These are phyloP conservation scores for Spizella passerina DNA, from an alignment of 2,797 vertebrate species.

Conservation along the genomic window DNA sequence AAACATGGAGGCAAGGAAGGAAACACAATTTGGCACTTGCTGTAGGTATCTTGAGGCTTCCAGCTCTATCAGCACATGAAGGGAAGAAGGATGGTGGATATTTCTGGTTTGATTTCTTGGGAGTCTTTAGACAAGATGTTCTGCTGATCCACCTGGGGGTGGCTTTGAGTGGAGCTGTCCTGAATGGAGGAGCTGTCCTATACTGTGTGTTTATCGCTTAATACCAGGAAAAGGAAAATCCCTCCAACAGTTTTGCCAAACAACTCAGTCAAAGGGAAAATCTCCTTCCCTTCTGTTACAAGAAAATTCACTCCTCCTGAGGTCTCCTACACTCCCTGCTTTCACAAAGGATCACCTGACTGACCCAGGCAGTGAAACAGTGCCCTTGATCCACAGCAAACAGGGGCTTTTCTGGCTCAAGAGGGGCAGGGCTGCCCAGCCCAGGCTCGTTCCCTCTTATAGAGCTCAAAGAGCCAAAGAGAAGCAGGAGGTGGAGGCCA, in stretches of 20 bases:
- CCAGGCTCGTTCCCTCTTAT: neutral
- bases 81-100: neutral
- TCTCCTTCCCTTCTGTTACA: neutral
- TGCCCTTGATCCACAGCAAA: neutral
- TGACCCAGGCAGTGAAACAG: neutral
- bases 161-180: neutral
- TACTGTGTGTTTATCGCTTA: neutral
- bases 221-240: neutral
- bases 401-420: neutral
- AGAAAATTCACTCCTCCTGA: neutral
- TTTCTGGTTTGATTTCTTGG: neutral
- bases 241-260: neutral
- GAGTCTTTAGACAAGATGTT: neutral
- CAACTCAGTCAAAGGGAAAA: neutral
- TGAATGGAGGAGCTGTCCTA: neutral
- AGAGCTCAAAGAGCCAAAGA: neutral
- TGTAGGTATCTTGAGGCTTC: neutral
- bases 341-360: neutral
- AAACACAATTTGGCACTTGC: neutral
- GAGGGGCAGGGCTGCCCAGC: neutral
- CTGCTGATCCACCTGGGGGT: neutral
- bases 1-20: neutral
- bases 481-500: neutral
- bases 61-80: neutral
- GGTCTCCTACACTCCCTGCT: neutral